Evolutionary conservation across 2,113 vertebrate species (phyloP).

Genomic region (Catagonus wagneri): DNA sequence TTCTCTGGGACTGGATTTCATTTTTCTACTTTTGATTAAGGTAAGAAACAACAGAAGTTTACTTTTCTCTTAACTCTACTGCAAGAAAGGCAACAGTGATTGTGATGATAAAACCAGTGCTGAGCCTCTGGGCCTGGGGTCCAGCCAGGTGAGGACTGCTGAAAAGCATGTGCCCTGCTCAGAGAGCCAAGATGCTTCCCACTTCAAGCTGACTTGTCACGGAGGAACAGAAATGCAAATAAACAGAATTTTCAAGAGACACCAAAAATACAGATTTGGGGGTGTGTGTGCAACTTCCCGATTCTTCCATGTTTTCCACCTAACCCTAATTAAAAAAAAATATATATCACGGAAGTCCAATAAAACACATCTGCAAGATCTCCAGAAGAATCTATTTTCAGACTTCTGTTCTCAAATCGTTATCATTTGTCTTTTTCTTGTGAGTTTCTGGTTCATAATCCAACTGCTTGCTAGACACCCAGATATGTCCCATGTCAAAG

Average conservation of each 20-base stretch:
- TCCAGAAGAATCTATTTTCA: not conserved
- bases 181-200: not conserved
- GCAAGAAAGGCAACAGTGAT: not conserved
- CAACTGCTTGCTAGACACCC: not conserved
- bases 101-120: not conserved
- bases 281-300: not conserved
- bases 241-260: not conserved
- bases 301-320: not conserved
- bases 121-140: not conserved
- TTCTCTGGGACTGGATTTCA: not conserved
- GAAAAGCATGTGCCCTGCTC: not conserved
- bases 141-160: not conserved
- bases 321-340: slow-evolving; percentile 4
- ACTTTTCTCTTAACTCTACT: not conserved
- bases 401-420: not conserved
- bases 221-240: not conserved
- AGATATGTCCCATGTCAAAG: not conserved
- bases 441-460: slow-evolving; percentile 19
- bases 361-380: not conserved
- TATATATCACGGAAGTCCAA: not conserved
- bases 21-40: slow-evolving; percentile 11
- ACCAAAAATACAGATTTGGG: not conserved
- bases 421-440: not conserved
- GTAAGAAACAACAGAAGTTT: not conserved
- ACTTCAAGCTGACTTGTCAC: not conserved